phyloP scores from a whole-genome alignment of 2,888 invertebrate genomes.

The Scaptomyza parva region DNA sequence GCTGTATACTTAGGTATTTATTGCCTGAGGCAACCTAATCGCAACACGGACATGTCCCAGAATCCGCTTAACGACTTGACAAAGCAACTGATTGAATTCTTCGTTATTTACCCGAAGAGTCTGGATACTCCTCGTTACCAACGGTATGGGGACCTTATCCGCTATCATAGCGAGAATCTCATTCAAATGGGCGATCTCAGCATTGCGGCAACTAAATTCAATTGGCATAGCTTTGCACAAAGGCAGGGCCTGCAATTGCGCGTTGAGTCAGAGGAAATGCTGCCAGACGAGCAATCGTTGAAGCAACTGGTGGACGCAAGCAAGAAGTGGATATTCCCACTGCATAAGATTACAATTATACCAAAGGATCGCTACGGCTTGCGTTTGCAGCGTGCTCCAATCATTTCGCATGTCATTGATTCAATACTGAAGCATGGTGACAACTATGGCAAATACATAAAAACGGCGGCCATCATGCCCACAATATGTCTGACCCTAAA shows the following conservation, averaged over 20 bases:
- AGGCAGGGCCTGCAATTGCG: constrained; percentile 39
- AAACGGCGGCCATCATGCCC: constrained; percentile 5
- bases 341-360: constrained; percentile 45
- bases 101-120: constrained; percentile 11
- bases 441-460: constrained; percentile 33
- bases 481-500: constrained; percentile 15
- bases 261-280: constrained; percentile 19
- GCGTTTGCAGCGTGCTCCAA: constrained; percentile 59
- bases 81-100: constrained; percentile 36
- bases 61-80: constrained; percentile 39
- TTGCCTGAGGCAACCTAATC: not conserved
- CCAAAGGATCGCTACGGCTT: constrained; percentile 69
- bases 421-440: constrained; percentile 49
- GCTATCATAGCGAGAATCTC: constrained; percentile 86
- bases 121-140: not conserved
- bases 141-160: constrained; percentile 56
- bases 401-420: constrained; percentile 56
- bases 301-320: constrained; percentile 50
- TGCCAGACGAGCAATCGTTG: constrained; percentile 24
- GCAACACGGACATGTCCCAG: constrained; percentile 9
- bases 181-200: constrained; percentile 87
- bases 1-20: not conserved
- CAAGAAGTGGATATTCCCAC: constrained; percentile 65
- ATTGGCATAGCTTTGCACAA: constrained; percentile 86
- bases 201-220: constrained; percentile 86